phyloP scores from a whole-genome alignment of 2,888 invertebrate species.

The Priocnemis perturbator region DNA sequence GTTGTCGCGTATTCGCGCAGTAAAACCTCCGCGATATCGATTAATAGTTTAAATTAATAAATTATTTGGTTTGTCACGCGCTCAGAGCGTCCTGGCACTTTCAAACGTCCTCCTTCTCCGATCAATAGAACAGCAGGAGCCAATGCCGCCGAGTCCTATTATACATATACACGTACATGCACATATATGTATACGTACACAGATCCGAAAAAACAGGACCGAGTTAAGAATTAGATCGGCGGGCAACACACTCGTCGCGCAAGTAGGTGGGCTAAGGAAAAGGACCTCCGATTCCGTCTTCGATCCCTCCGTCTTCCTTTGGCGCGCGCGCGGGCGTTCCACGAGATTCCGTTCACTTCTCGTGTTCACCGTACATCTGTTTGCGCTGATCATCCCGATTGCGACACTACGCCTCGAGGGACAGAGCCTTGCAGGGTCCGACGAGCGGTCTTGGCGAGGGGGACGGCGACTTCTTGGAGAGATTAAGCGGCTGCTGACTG shows the following conservation, averaged over 20 bases:
- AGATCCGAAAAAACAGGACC: background rate
- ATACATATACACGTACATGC: background rate
- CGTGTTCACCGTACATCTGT: background rate
- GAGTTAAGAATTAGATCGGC: background rate
- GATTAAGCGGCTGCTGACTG: conserved; percentile 89
- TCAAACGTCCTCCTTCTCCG: conserved; percentile 19
- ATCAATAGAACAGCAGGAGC: background rate
- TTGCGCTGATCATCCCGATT: conserved; percentile 13
- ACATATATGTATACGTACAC: conserved; percentile 11
- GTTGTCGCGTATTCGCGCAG: conserved; percentile 19
- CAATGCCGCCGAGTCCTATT: no score
- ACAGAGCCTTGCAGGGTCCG: conserved; percentile 72
- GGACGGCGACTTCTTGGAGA: conserved; percentile 90
- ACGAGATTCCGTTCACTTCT: no score
- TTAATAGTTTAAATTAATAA: conserved; percentile 73
- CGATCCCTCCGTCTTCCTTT: background rate
- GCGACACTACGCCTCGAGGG: conserved; percentile 75
- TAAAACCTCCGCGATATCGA: conserved; percentile 36
- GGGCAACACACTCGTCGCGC: conserved; percentile 23
- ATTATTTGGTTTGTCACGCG: conserved; percentile 76
- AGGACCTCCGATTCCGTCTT: background rate
- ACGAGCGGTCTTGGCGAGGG: conserved; percentile 83
- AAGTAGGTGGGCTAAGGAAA: conserved; percentile 23
- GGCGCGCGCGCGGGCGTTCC: background rate
- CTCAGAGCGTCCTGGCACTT: conserved; percentile 75